Evolutionary conservation across 2,797 vertebrate genomes (phyloP).

Genomic region (Gephyroberyx darwinii): DNA sequence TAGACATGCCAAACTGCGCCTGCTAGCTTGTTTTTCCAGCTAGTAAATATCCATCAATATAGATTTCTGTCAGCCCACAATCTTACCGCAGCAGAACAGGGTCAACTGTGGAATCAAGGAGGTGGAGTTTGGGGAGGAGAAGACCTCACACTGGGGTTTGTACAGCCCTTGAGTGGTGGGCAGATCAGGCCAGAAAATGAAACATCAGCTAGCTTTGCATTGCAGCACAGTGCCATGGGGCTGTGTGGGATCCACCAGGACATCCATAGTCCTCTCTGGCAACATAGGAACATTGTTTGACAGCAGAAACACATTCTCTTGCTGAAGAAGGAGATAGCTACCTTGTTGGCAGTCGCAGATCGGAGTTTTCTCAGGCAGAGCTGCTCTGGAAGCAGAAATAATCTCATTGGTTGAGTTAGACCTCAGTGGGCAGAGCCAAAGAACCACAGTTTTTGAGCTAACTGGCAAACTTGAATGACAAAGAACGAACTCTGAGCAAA

Average conservation of each 20-base stretch:
- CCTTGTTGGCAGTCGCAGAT: conserved; percentile 19
- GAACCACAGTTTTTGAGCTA: no score
- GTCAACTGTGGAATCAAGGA: conserved; percentile 23
- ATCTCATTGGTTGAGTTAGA: no score
- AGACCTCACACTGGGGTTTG: conserved; percentile 13
- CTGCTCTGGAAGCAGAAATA: no score
- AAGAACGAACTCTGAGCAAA: no score
- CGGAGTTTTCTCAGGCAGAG: neutral
- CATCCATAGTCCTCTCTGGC: conserved; percentile 33
- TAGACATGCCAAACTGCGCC: neutral
- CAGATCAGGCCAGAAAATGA: conserved; percentile 32
- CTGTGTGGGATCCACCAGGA: conserved; percentile 38
- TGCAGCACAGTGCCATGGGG: conserved; percentile 56
- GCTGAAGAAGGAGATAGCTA: conserved; percentile 14
- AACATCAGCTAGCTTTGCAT: conserved; percentile 49
- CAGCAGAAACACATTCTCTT: conserved; percentile 21
- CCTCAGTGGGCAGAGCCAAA: no score
- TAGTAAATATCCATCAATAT: conserved; percentile 34
- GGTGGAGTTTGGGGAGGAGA: neutral
- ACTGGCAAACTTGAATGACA: no score
- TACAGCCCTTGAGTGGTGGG: conserved; percentile 19
- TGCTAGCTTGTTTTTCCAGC: neutral
- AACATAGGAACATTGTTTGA: conserved; percentile 21
- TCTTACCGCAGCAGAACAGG: conserved; percentile 27
- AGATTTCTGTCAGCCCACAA: conserved; percentile 46